Conservation (phyloP, 2,888 invertebrate genomes). For the Zygothrica quintamaculata region DNA sequence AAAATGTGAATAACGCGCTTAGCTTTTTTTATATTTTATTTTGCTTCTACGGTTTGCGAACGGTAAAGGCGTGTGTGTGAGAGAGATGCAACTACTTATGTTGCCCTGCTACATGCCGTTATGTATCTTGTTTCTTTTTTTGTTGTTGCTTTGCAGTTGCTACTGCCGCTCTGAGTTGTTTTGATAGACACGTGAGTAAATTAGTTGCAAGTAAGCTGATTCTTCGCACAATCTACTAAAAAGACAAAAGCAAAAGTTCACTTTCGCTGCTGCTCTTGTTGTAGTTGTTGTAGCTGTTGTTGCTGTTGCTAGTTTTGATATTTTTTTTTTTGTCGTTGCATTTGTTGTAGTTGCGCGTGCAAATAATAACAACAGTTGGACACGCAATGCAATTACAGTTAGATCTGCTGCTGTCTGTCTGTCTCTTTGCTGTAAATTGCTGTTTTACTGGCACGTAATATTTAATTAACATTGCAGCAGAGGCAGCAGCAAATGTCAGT, state of each 20-base stretch:
- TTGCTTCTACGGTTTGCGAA: slow-evolving; percentile 51
- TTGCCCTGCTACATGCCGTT: slow-evolving; percentile 38
- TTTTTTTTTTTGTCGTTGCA: slow-evolving; percentile 7
- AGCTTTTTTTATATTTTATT: no score
- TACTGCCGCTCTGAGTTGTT: no score
- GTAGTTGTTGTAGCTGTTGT: slow-evolving; percentile 38
- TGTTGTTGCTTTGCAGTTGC: slow-evolving; percentile 28
- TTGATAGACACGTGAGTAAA: slow-evolving; percentile 73
- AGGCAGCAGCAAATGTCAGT: slow-evolving; percentile 40
- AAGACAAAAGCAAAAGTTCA: slow-evolving; percentile 74
- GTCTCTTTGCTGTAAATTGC: slow-evolving; percentile 60
- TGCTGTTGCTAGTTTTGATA: slow-evolving; percentile 5
- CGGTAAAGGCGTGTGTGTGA: slow-evolving; percentile 25
- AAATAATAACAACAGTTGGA: slow-evolving; percentile 62
- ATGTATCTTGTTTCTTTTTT: slow-evolving; percentile 29
- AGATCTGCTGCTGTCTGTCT: slow-evolving; percentile 46
- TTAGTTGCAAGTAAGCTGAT: slow-evolving; percentile 51
- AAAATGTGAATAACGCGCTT: slow-evolving; percentile 40
- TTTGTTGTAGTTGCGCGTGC: slow-evolving; percentile 39
- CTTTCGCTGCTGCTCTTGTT: slow-evolving; percentile 64
- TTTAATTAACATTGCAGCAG: slow-evolving; percentile 69
- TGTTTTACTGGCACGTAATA: slow-evolving; percentile 68
- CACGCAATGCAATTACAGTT: slow-evolving; percentile 76
- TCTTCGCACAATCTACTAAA: slow-evolving; percentile 31
- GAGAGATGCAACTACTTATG: slow-evolving; percentile 34